Conservation (phyloP, 2,113 vertebrate species). For the Nesogale talazaci region DNA sequence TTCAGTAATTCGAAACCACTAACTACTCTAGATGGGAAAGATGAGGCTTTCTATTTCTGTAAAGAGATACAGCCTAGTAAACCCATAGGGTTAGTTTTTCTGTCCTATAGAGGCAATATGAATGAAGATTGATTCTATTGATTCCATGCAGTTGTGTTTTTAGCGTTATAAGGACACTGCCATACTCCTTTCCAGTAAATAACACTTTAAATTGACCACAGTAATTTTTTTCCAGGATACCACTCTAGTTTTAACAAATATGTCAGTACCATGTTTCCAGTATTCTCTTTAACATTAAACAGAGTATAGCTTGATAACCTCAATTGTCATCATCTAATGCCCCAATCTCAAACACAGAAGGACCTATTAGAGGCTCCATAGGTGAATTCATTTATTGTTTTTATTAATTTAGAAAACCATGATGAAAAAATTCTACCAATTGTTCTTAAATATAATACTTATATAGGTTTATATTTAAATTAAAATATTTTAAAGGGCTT, state of each 20-base stretch:
- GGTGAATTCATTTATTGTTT: slow-evolving; percentile 46
- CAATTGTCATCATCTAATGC: slow-evolving; percentile 41
- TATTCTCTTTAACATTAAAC: neutral
- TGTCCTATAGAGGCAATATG: too few relatives aligned
- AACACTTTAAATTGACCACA: slow-evolving; percentile 14
- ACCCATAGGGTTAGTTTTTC: too few relatives aligned
- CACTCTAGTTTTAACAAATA: neutral
- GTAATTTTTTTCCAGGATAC: slow-evolving; percentile 46
- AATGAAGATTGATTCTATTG: too few relatives aligned
- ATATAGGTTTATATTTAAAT: slow-evolving; percentile 54
- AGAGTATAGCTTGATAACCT: neutral
- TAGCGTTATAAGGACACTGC: slow-evolving; percentile 36
- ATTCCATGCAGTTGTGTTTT: neutral
- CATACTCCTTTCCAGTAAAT: slow-evolving; percentile 3
- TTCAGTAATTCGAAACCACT: too few relatives aligned
- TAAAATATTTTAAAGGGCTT: slow-evolving; percentile 59
- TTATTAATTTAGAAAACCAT: slow-evolving; percentile 48
- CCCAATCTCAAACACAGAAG: neutral
- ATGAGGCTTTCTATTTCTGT: too few relatives aligned
- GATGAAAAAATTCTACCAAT: slow-evolving; percentile 41
- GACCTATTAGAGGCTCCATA: neutral
- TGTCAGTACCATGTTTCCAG: slow-evolving; percentile 9
- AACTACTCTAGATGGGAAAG: too few relatives aligned
- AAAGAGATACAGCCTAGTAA: too few relatives aligned
- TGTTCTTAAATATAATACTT: slow-evolving; percentile 40